Evolutionary conservation across 2,797 vertebrate genomes (phyloP).

Genomic region (Nothura maculosa): DNA sequence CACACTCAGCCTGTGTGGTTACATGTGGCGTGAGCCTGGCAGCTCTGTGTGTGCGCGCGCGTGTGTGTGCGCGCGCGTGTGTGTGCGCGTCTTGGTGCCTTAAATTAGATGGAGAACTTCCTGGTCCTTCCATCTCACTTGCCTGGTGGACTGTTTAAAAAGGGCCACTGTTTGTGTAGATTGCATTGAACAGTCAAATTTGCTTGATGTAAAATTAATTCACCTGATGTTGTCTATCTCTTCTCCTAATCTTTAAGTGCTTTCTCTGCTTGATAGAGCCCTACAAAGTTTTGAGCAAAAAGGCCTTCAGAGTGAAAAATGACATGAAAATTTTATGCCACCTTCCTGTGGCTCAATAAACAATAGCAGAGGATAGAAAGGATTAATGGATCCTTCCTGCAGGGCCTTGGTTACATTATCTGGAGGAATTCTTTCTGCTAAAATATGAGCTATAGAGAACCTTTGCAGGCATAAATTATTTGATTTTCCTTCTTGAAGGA

Average conservation of each 20-base stretch:
- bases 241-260: constrained; percentile 54
- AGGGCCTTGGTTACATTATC: constrained; percentile 49
- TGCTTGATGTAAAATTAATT: constrained; percentile 58
- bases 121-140: neutral
- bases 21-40: neutral
- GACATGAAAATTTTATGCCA: constrained; percentile 58
- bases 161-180: neutral
- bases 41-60: neutral
- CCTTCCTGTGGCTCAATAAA: constrained; percentile 65
- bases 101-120: neutral
- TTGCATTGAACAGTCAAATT: constrained; percentile 47
- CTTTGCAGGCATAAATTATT: constrained; percentile 66
- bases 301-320: constrained; percentile 50
- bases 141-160: constrained; percentile 9
- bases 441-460: constrained; percentile 59
- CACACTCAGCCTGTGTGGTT: neutral
- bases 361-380: constrained; percentile 41
- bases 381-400: constrained; percentile 61
- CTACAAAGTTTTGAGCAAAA: constrained; percentile 31
- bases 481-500: constrained; percentile 68
- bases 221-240: constrained; percentile 68
- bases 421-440: constrained; percentile 58
- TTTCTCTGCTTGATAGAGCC: constrained; percentile 55
- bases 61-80: too few relatives aligned
- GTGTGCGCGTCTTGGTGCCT: too few relatives aligned